phyloP scores from a whole-genome alignment of 35 echinoderm and acorn worm species.

The Apostichopus japonicus region DNA sequence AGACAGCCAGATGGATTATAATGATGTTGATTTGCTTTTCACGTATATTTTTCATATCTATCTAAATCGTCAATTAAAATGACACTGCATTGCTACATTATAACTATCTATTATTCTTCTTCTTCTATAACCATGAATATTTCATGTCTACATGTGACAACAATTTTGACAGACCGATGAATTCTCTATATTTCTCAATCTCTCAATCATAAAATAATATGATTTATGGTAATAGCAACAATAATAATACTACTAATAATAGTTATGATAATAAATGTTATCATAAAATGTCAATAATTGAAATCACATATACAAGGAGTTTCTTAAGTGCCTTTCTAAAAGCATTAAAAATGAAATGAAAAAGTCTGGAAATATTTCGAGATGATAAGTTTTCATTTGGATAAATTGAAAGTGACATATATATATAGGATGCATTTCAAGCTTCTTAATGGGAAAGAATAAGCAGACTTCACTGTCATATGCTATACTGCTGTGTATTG shows the following conservation, averaged over 20 bases:
- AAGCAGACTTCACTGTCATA: too few species aligned
- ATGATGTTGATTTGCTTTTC: too few species aligned
- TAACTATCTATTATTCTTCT: not conserved
- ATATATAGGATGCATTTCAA: not conserved
- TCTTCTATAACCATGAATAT: not conserved
- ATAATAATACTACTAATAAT: too few species aligned
- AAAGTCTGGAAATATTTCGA: not conserved
- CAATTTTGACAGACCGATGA: not conserved
- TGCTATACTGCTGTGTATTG: too few species aligned
- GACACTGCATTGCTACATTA: not conserved
- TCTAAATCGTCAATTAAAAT: not conserved
- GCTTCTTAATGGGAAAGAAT: too few species aligned
- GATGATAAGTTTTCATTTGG: not conserved
- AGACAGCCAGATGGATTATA: too few species aligned
- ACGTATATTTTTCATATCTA: not conserved
- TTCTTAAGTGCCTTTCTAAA: not conserved
- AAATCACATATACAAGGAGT: not conserved
- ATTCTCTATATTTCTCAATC: too few species aligned
- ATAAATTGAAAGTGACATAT: not conserved
- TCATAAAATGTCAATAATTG: not conserved
- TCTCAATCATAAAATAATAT: too few species aligned
- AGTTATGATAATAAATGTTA: not conserved
- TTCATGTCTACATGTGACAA: not conserved
- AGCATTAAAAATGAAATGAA: not conserved
- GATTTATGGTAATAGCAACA: too few species aligned